phyloP scores from a whole-genome alignment of 2,888 invertebrate genomes.

The Apotomis capreana region DNA sequence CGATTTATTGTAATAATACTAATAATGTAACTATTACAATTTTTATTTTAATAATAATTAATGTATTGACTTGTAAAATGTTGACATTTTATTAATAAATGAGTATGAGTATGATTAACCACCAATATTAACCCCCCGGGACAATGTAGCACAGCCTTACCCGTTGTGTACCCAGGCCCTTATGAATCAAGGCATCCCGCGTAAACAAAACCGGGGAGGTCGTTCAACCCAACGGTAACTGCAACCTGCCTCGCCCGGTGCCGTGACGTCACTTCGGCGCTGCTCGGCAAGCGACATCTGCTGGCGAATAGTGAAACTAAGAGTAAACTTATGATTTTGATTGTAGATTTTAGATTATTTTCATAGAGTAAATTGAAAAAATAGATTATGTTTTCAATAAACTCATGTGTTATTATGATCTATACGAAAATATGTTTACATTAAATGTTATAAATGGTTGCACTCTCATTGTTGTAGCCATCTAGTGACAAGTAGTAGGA shows the following conservation, averaged over 20 bases:
- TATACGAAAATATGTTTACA: too few species aligned
- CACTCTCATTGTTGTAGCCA: conserved; percentile 35
- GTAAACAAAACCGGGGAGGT: conserved; percentile 72
- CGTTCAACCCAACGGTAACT: conserved; percentile 80
- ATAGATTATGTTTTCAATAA: too few species aligned
- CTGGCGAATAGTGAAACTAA: conserved; percentile 43
- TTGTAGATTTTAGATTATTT: neutral
- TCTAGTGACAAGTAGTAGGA: conserved; percentile 46
- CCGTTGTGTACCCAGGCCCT: conserved; percentile 27
- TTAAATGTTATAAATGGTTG: too few species aligned
- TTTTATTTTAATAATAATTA: too few species aligned
- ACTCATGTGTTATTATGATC: too few species aligned
- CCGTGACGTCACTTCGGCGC: conserved; percentile 72
- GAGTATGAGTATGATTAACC: too few species aligned
- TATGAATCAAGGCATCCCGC: conserved; percentile 58
- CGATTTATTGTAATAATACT: too few species aligned
- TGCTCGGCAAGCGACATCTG: conserved; percentile 58
- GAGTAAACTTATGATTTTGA: neutral
- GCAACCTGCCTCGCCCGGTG: conserved; percentile 66
- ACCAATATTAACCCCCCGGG: neutral
- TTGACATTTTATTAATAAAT: too few species aligned
- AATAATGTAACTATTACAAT: too few species aligned
- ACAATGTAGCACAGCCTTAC: conserved; percentile 20
- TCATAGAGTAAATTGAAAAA: too few species aligned
- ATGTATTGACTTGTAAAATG: too few species aligned